These are phyloP conservation scores for Amphipyra berbera DNA, from an alignment of 2,888 invertebrate species.

Conservation along the genomic window DNA sequence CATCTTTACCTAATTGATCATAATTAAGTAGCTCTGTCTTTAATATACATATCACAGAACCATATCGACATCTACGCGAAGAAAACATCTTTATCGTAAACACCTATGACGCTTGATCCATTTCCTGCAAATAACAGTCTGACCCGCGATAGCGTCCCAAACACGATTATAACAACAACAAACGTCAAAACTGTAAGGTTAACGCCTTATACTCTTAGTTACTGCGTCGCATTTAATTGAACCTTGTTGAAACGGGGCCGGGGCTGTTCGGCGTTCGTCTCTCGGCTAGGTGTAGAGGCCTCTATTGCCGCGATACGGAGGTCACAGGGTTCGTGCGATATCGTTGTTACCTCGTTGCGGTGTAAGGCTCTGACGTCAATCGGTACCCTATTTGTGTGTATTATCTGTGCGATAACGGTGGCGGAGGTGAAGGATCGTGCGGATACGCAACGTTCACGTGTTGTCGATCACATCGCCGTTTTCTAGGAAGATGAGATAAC, in stretches of 20 bases:
- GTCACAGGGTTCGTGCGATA: conserved; percentile 51
- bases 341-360: conserved; percentile 70
- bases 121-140: conserved; percentile 47
- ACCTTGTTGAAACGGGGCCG: conserved; percentile 79
- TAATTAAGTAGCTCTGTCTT: background rate
- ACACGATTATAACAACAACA: conserved; percentile 62
- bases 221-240: conserved; percentile 78
- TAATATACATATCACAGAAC: conserved; percentile 12
- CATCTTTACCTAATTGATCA: background rate
- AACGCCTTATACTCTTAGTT: conserved; percentile 70
- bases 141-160: conserved; percentile 55
- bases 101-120: conserved; percentile 49
- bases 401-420: conserved; percentile 70
- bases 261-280: conserved; percentile 57
- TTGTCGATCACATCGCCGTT: conserved; percentile 66
- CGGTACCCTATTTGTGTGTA: conserved; percentile 80
- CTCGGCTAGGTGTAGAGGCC: conserved; percentile 59
- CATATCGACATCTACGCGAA: conserved; percentile 10
- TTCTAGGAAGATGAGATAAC: conserved; percentile 73
- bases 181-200: conserved; percentile 65
- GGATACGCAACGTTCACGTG: conserved; percentile 76
- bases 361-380: conserved; percentile 81
- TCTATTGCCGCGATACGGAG: conserved; percentile 35
- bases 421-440: conserved; percentile 83
- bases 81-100: conserved; percentile 40